Evolutionary conservation across 2,888 invertebrate genomes (phyloP), one percentile per base, ranked within the genome.

Genomic region (Trissonchulus latispiculum): DNA sequence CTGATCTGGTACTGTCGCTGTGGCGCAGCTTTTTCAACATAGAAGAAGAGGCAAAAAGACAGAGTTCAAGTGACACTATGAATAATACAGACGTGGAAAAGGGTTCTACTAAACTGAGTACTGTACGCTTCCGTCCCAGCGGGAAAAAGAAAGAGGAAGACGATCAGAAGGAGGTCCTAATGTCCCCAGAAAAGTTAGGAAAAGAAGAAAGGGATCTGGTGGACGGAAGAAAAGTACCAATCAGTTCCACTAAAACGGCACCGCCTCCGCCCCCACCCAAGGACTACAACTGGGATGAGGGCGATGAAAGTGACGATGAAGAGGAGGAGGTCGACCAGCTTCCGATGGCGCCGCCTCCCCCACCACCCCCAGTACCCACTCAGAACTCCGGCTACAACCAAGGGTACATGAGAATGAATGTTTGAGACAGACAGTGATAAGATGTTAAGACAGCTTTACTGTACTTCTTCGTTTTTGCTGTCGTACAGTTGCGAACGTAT

Each of bases 1-100:
- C 81, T 3, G 81, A 82, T 70, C 75, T 82, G 29, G 79, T 81
- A 31, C 75, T 76, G 2, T 76, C 77, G n/a, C 76, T 82, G 1
- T 82, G 80, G 80, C 71, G 75, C 36, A 77, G 76, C 2, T 80
- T 77, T 74, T 77, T 75, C 71, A 79, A 80, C 33, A 70, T 76
- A 0, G 80, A 81, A 72, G 77, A 77, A 15, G 74, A 75, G 37
- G 32, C 79, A 35, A 80, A 81, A 36, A 64, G 48, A 48, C 48
- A 48, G 48, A 15, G 8, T 48, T 48, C 48, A 15, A 48, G 8
- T 8, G 48, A 48, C 23, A 48, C 48, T 8, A 8, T 23, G 8
- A 23, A 15, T 15, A 48, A 8, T 15, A 23, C 8, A 48, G 48
- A 48, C 23, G 8, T 23, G 8, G 48, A 48, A 48, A 48, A 48